A percentile compares a stretch with the other conserved stretches of the same genome.
These are phyloP conservation scores for Tenthredo notha DNA, from an alignment of 2,888 invertebrate species.

Conservation along the genomic window DNA sequence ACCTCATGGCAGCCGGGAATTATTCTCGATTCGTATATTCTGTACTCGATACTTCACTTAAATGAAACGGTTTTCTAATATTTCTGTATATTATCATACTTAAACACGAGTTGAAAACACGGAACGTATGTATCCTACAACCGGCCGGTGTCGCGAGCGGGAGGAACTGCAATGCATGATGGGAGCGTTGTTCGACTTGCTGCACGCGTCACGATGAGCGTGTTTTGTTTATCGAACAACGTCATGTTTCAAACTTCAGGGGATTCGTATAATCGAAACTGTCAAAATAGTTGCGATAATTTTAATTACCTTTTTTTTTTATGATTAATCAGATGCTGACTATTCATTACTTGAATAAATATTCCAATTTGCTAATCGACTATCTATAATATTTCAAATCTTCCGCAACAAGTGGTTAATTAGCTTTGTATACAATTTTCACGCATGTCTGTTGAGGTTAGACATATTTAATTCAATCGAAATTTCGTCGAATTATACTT, in stretches of 20 bases:
- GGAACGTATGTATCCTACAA: neutral
- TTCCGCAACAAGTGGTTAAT: neutral
- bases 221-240: neutral
- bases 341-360: neutral
- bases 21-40: neutral
- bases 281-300: neutral
- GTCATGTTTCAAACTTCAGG: neutral
- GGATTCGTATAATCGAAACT: neutral
- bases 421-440: neutral
- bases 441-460: neutral
- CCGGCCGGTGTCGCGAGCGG: slow-evolving; percentile 9
- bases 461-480: neutral
- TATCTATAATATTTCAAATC: neutral
- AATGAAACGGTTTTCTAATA: neutral
- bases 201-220: neutral
- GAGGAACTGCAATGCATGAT: neutral
- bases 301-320: neutral
- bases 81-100: neutral
- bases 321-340: neutral
- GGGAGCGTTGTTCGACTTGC: neutral
- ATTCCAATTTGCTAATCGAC: neutral
- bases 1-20: neutral
- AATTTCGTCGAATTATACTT: neutral
- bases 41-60: too few relatives aligned
- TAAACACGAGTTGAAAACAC: neutral